Conservation (phyloP, 2,888 invertebrate genomes). For the Frankliniella fusca region DNA sequence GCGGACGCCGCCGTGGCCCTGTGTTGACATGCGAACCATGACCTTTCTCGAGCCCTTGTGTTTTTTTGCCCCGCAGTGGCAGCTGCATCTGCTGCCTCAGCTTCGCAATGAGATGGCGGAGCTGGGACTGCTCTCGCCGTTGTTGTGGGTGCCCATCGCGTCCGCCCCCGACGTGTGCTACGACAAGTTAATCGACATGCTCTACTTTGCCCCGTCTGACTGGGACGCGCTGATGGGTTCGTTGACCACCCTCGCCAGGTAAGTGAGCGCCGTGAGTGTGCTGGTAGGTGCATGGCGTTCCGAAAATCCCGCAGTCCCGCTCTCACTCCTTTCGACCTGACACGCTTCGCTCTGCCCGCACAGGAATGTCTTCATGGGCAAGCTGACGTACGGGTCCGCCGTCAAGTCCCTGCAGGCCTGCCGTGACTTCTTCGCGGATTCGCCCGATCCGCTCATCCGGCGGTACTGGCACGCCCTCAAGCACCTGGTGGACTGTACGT, state of each 20-base stretch:
- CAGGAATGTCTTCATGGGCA: neutral
- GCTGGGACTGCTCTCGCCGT: neutral
- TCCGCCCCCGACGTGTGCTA: neutral
- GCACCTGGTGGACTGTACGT: neutral
- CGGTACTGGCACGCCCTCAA: neutral
- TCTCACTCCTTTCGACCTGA: too few species aligned
- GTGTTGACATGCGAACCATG: too few species aligned
- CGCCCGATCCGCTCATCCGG: neutral
- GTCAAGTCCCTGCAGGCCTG: neutral
- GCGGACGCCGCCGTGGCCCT: too few species aligned
- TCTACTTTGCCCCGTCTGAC: neutral
- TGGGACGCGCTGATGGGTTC: neutral
- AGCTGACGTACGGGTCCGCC: neutral
- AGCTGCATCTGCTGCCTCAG: neutral
- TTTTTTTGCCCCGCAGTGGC: neutral
- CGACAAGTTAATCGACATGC: neutral
- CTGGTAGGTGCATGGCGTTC: neutral
- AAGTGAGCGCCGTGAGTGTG: neutral
- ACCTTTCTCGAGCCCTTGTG: too few species aligned
- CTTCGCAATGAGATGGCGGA: neutral
- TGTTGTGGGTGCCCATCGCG: neutral
- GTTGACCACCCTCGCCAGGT: neutral
- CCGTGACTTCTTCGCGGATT: neutral
- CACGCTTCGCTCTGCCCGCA: neutral
- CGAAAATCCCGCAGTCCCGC: too few species aligned